A percentile compares a stretch with the other conserved stretches of the same genome.
phyloP scores from a whole-genome alignment of 2,797 vertebrate species.

The Enteromius unitaeniatus region DNA sequence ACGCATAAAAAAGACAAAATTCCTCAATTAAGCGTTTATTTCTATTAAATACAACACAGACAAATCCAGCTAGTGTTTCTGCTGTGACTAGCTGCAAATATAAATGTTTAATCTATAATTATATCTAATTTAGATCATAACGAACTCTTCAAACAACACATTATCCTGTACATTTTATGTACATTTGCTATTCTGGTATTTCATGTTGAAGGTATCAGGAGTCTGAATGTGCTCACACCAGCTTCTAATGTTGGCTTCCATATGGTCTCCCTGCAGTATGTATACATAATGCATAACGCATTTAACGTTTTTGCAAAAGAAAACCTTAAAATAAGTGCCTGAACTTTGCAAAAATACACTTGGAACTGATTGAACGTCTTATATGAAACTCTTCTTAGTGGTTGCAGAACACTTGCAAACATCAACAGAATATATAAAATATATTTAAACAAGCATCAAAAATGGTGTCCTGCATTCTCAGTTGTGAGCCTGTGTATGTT shows the following conservation, averaged over 20 bases:
- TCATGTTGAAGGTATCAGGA: not conserved
- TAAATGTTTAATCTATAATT: conserved; percentile 11
- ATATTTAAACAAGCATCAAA: not conserved
- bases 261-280: conserved; percentile 9
- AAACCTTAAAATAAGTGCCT: not conserved
- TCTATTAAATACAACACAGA: conserved; percentile 36
- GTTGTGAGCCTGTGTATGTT: not conserved
- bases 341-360: conserved; percentile 16
- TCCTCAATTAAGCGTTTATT: conserved; percentile 8
- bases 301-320: not conserved
- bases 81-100: conserved; percentile 14
- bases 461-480: not conserved
- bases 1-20: not conserved
- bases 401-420: not conserved
- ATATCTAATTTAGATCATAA: conserved; percentile 45
- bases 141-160: conserved; percentile 19
- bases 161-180: conserved; percentile 25
- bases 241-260: not conserved
- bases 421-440: not conserved
- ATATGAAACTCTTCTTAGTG: not conserved
- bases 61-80: conserved; percentile 32
- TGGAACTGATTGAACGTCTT: not conserved
- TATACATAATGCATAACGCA: not conserved
- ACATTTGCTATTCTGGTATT: conserved; percentile 4
- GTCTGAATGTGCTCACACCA: not conserved